Evolutionary conservation across 2,797 vertebrate species (phyloP), one percentile per base, ranked within the genome.

Genomic region (Acanthis flammea): DNA sequence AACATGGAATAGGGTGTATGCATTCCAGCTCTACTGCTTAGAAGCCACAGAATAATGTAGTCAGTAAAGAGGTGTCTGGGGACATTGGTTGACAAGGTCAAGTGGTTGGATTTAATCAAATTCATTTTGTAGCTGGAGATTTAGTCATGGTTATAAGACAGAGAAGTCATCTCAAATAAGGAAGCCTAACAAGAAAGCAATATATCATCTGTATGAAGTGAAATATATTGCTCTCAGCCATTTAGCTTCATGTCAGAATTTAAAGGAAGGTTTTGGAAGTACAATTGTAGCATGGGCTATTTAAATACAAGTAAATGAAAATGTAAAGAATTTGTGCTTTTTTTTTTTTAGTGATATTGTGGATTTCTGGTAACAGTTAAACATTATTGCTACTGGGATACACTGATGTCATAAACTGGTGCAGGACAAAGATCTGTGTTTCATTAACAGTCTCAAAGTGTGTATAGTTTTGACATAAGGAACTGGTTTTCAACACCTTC

Each of bases 51-150:
- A 93, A 94, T 92, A 75, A 61, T 61, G 55, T 61, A 92, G 67
- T 81, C 65, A 86, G 91, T 83, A 88, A 95, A 94, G 35, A 90
- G 71, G 89, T 7, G 5, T 90, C 88, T 95, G 68, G 86, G 89
- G 86, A 95, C 63, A 33, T 48, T 55, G 87, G 84, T 12, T 89
- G 94, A 91, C 92, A 95, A 96, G 88, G 91, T 94, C 95, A 97
- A 95, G 81, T 86, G 90, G 48, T 33, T 90, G 93, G 55, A 96
- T 97, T 94, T 97, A 96, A 96, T 94, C 55, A 96, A 92, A 86
- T 96, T 94, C 41, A 93, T 93, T 95, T 95, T 94, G 91, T 79
- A 90, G 75, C 80, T 81, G 53, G 66, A 96, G 77, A 94, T 95
- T 96, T 95, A 96, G 83, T 82, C 62, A 75, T 76, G 75, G 66